Evolutionary conservation across 2,113 vertebrate species (phyloP), one percentile per base, ranked within the genome.

Genomic region (Barbus barbus): DNA sequence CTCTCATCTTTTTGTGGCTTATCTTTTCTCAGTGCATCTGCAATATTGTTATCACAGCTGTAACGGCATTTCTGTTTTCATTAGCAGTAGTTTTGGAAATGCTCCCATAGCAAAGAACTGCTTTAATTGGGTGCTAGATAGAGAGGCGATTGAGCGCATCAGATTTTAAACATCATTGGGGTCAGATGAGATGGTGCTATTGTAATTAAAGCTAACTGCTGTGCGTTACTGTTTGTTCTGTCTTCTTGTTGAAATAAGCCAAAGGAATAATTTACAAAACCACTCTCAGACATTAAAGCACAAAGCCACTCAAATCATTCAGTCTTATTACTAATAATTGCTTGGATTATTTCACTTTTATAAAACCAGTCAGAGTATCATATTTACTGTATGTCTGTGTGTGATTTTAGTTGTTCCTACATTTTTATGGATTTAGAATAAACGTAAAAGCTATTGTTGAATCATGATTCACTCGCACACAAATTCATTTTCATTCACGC

Each of bases 41-140:
- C 51, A 78, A 36, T 77, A 58, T n/a, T 60, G 22, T 78, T 3
- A 60, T 77, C 46, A 38, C 65, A 33, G 48, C 48, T 76, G 28
- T 76, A 48, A 44, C 33, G 16, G 2, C 4, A 20, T 31, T 31
- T 31, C 44, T 13, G 26, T 77, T 36, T n/a, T 77, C 28, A 56
- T 53, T 77, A 58, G 20, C 75, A 58, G 31, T 56, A n/a, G 53
- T 58, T 36, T 58, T 16, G 75, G 11, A 24, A 77, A 58, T 77
- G 48, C n/a, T n/a, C n/a, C n/a, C n/a, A n/a, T n/a, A n/a, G n/a
- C n/a, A n/a, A n/a, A n/a, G n/a, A n/a, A n/a, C n/a, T n/a, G n/a
- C 31, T 58, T 38, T 38, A 69, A 69, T n/a, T 38, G 65, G 20
- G 20, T 9, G 22, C 4, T 38, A 38, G 65, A 69, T 38, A 69